Evolutionary conservation across 2,888 invertebrate genomes (phyloP).

Genomic region (Yponomeuta sedellus): DNA sequence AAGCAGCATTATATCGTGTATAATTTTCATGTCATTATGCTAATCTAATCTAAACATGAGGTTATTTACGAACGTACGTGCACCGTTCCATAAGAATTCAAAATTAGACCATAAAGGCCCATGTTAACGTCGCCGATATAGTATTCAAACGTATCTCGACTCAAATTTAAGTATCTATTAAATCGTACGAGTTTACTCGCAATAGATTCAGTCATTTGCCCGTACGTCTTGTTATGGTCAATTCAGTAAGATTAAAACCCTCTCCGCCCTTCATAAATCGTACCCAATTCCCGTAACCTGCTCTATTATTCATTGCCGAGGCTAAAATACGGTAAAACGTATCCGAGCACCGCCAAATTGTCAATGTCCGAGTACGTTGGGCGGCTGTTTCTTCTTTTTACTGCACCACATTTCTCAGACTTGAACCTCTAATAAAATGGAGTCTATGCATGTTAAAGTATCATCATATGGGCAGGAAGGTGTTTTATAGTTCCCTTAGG

Average conservation of each 20-base stretch:
- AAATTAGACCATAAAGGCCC: slow-evolving; percentile 11
- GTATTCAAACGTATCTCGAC: slow-evolving; percentile 49
- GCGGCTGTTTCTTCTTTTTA: slow-evolving; percentile 14
- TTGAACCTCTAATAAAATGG: slow-evolving; percentile 67
- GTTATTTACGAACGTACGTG: background rate
- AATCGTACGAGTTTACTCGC: slow-evolving; percentile 58
- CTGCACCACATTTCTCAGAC: slow-evolving; percentile 43
- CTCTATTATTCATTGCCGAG: slow-evolving; percentile 61
- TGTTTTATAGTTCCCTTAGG: slow-evolving; percentile 58
- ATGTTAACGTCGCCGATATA: slow-evolving; percentile 37
- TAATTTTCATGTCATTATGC: background rate
- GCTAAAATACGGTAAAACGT: slow-evolving; percentile 57
- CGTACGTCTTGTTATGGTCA: slow-evolving; percentile 73
- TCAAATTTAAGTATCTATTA: slow-evolving; percentile 61
- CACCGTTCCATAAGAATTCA: slow-evolving; percentile 7
- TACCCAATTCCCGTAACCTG: slow-evolving; percentile 50
- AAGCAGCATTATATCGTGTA: too few relatives aligned
- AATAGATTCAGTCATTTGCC: slow-evolving; percentile 71
- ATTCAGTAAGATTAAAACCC: slow-evolving; percentile 68
- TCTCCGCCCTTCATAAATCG: slow-evolving; percentile 70
- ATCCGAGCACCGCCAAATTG: slow-evolving; percentile 51
- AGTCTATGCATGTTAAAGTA: slow-evolving; percentile 72
- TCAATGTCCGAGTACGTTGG: slow-evolving; percentile 38
- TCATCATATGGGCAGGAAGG: slow-evolving; percentile 61
- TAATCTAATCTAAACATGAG: slow-evolving; percentile 6